phyloP scores from a whole-genome alignment of 2,888 invertebrate genomes.

The Spodoptera picta region DNA sequence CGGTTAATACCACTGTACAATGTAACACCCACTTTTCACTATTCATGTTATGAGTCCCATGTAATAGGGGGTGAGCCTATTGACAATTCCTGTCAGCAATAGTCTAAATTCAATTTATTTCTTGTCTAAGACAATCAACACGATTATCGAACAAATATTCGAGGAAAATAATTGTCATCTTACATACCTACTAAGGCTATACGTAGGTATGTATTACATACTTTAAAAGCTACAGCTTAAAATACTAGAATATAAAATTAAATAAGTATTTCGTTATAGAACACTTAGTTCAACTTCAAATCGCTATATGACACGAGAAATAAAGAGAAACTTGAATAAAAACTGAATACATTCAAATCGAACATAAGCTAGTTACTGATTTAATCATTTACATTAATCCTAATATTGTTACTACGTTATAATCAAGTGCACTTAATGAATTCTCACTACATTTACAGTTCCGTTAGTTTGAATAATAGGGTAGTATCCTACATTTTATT shows the following conservation, averaged over 20 bases:
- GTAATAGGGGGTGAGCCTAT: no score
- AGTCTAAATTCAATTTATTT: no score
- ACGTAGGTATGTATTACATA: constrained; percentile 38
- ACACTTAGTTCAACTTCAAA: constrained; percentile 18
- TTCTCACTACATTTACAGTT: constrained; percentile 80
- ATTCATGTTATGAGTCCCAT: no score
- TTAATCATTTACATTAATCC: constrained; percentile 64
- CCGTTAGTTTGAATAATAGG: constrained; percentile 61
- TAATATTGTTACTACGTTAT: constrained; percentile 68
- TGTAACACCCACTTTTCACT: no score
- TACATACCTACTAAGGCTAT: constrained; percentile 28
- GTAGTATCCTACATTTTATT: no score
- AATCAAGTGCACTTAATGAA: constrained; percentile 86
- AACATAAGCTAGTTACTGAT: constrained; percentile 55
- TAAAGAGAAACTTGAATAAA: constrained; percentile 27
- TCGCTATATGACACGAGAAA: constrained; percentile 22
- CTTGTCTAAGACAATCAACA: no score
- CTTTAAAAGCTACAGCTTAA: constrained; percentile 48
- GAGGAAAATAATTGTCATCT: no score
- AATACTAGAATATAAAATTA: constrained; percentile 17
- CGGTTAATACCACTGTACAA: no score
- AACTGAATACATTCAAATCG: constrained; percentile 72
- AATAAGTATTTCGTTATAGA: constrained; percentile 13
- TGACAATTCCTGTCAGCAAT: no score
- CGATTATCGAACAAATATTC: no score